Evolutionary conservation across 2,113 vertebrate genomes (phyloP).

Genomic region (Anoplopoma fimbria): DNA sequence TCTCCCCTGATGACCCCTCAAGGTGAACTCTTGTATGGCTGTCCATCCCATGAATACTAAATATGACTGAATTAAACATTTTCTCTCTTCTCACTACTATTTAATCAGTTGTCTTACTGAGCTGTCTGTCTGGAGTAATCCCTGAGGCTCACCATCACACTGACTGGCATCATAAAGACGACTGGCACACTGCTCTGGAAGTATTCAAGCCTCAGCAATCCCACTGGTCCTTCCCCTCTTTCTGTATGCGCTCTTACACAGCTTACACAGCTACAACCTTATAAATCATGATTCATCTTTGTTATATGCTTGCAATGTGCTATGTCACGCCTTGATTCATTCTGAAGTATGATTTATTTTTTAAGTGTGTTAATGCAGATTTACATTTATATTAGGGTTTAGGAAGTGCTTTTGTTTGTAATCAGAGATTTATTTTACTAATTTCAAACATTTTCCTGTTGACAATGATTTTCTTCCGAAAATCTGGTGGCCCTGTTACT

Average conservation of each 20-base stretch:
- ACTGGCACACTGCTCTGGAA: slow-evolving; percentile 50
- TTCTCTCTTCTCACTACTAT: slow-evolving; percentile 76
- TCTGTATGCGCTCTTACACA: slow-evolving; percentile 21
- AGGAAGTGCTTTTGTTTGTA: not conserved
- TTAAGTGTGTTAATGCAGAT: slow-evolving; percentile 19
- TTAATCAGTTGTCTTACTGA: slow-evolving; percentile 81
- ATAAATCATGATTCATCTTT: slow-evolving; percentile 38
- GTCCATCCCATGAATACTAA: slow-evolving; percentile 80
- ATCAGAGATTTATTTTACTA: slow-evolving; percentile 1
- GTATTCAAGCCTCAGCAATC: slow-evolving; percentile 31
- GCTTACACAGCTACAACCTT: not conserved
- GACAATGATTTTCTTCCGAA: not conserved
- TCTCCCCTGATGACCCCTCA: slow-evolving; percentile 78
- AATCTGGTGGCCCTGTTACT: not conserved
- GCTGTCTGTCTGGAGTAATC: slow-evolving; percentile 75
- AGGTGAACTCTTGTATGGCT: slow-evolving; percentile 83
- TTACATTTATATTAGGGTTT: not conserved
- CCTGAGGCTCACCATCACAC: slow-evolving; percentile 61
- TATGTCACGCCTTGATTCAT: not conserved
- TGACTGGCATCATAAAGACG: slow-evolving; percentile 71
- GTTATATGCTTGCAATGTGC: slow-evolving; percentile 1
- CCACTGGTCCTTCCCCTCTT: slow-evolving; percentile 22
- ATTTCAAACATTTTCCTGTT: not conserved
- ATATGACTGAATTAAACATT: slow-evolving; percentile 78
- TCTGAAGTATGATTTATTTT: slow-evolving; percentile 4